phyloP scores from a whole-genome alignment of 2,113 vertebrate species.

The Trochalopteron elliotii region DNA sequence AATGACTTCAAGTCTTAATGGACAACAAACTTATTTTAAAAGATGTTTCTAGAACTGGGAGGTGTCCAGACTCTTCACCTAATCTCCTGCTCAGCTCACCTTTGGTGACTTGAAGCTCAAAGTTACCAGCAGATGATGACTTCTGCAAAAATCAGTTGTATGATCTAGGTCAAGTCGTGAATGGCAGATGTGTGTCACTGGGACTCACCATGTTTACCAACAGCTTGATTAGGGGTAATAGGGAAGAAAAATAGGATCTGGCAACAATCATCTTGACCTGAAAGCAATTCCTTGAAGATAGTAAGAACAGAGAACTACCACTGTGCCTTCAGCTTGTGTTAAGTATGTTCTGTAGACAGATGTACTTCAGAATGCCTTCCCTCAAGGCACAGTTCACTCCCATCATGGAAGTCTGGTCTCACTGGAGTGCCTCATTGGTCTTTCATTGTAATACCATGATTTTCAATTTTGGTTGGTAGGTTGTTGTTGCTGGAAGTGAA shows the following conservation, averaged over 20 bases:
- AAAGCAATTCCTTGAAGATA: neutral
- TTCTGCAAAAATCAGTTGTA: neutral
- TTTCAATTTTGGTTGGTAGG: neutral
- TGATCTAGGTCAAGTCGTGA: neutral
- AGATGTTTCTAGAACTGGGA: neutral
- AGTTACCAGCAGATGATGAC: neutral
- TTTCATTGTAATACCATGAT: neutral
- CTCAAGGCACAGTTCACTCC: neutral
- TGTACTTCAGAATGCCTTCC: neutral
- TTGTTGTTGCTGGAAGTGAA: neutral
- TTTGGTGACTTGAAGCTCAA: neutral
- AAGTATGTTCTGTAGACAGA: neutral
- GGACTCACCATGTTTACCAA: neutral
- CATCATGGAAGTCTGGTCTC: fast-evolving
- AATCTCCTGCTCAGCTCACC: neutral
- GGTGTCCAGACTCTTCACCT: neutral
- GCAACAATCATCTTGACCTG: neutral
- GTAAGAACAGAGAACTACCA: fast-evolving
- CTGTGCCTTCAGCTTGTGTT: neutral
- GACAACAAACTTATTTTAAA: neutral
- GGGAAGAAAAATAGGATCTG: neutral
- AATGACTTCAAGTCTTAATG: neutral
- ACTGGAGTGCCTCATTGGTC: neutral
- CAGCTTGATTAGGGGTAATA: neutral
- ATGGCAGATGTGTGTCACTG: neutral